Conservation (phyloP, 2,888 invertebrate species). For the Papilio elwesi region DNA sequence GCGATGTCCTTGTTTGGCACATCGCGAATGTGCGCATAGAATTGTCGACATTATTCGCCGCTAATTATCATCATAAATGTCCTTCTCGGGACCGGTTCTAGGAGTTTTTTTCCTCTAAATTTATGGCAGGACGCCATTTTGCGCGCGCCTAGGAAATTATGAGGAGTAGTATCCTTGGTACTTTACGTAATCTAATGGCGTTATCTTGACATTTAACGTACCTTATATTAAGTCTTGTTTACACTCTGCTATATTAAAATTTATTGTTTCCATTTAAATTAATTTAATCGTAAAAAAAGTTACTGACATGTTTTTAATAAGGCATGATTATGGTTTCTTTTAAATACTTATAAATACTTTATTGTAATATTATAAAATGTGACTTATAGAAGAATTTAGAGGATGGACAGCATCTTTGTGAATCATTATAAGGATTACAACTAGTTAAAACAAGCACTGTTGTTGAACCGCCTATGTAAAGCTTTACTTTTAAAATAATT, state of each 20-base stretch:
- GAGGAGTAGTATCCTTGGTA: conserved; percentile 38
- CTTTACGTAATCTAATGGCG: conserved; percentile 30
- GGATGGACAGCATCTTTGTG: neutral
- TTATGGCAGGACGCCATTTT: conserved; percentile 53
- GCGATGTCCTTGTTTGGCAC: conserved; percentile 77
- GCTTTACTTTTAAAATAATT: no score
- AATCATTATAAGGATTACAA: neutral
- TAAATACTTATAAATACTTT: neutral
- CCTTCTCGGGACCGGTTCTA: conserved; percentile 58
- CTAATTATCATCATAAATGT: conserved; percentile 75
- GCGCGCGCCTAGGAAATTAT: conserved; percentile 44
- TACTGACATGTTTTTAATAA: neutral
- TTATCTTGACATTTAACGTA: conserved; percentile 1
- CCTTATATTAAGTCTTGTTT: neutral
- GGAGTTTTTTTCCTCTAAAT: conserved; percentile 50
- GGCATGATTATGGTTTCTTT: neutral
- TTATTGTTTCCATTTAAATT: neutral
- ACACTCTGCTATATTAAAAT: conserved; percentile 2
- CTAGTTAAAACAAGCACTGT: no score
- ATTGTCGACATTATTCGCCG: conserved; percentile 70
- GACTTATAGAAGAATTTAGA: neutral
- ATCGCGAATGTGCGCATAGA: conserved; percentile 73
- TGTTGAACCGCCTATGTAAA: no score
- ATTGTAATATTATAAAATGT: neutral
- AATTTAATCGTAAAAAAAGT: neutral